phyloP scores from a whole-genome alignment of 2,888 invertebrate species.

The Junonia oenone region DNA sequence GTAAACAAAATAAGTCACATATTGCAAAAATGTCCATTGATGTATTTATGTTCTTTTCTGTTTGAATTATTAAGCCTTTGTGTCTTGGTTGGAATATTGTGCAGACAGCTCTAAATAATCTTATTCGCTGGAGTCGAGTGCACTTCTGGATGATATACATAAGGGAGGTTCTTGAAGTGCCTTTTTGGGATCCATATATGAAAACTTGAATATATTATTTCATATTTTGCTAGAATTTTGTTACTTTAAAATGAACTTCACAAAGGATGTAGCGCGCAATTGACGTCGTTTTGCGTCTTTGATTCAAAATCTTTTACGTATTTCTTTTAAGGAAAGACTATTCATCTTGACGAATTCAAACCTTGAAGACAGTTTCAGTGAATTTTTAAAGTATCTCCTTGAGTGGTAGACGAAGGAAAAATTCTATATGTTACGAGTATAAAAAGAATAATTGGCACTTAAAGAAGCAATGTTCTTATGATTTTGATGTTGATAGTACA shows the following conservation, averaged over 20 bases:
- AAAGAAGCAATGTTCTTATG: background rate
- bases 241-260: conserved; percentile 13
- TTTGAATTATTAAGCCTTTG: conserved; percentile 10
- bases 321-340: background rate
- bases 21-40: background rate
- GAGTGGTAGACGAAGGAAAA: background rate
- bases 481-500: background rate
- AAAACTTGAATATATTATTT: conserved; percentile 15
- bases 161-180: conserved; percentile 17
- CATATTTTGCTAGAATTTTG: conserved; percentile 13
- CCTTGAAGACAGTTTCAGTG: background rate
- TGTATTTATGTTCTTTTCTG: background rate
- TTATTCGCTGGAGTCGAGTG: conserved; percentile 39
- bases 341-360: background rate
- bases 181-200: conserved; percentile 18
- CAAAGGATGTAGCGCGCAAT: conserved; percentile 14
- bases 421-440: background rate
- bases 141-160: conserved; percentile 28
- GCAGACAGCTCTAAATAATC: conserved; percentile 41
- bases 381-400: background rate
- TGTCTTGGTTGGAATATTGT: conserved; percentile 2
- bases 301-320: background rate
- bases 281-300: conserved; percentile 7
- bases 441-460: background rate
- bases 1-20: background rate